Conservation (phyloP, 2,113 vertebrate species). For the Anas platyrhynchos region DNA sequence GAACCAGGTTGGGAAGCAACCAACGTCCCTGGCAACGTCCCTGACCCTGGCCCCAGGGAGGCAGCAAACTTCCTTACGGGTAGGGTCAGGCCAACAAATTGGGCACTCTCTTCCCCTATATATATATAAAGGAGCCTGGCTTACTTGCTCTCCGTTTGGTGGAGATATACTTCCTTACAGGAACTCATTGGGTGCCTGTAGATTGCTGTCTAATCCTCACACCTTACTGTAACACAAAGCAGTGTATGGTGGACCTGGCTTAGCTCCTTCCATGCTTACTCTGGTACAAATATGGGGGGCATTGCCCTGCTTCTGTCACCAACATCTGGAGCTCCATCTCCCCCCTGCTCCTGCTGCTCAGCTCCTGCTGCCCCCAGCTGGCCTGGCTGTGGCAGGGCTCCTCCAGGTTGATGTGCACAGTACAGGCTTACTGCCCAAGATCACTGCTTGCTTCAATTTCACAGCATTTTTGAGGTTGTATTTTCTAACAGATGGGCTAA, state of each 20-base stretch:
- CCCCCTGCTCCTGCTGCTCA: not conserved
- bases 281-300: not conserved
- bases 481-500: not conserved
- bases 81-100: too few relatives aligned
- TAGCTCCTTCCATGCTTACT: not conserved
- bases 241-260: not conserved
- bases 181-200: too few relatives aligned
- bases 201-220: not conserved
- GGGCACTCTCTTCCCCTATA: too few relatives aligned
- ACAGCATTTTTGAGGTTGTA: not conserved
- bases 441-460: not conserved
- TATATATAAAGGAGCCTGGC: not conserved
- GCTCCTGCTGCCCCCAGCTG: not conserved
- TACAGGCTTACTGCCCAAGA: not conserved
- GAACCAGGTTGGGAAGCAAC: too few relatives aligned
- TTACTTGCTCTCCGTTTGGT: not conserved
- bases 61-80: too few relatives aligned
- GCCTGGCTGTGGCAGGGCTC: fast-evolving
- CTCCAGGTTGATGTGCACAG: fast-evolving
- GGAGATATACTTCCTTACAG: not conserved
- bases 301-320: too few relatives aligned
- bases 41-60: too few relatives aligned
- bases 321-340: not conserved
- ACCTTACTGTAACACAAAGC: not conserved
- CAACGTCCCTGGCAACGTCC: too few relatives aligned